Evolutionary conservation across 2,888 invertebrate species (phyloP).

Genomic region (Agrotis segetum): DNA sequence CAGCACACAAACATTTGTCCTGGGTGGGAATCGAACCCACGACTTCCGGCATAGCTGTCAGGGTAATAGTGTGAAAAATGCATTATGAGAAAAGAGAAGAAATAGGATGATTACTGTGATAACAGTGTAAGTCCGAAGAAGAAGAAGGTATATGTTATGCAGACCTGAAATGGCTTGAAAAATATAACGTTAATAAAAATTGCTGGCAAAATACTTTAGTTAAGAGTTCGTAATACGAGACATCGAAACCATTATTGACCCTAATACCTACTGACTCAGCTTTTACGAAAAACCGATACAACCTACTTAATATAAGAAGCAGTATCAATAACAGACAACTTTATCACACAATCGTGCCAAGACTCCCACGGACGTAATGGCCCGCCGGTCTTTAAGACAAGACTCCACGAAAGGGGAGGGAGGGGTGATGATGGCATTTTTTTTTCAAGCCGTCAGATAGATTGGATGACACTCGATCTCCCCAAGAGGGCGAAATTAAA

Average conservation of each 20-base stretch:
- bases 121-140: not conserved
- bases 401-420: conserved; percentile 66
- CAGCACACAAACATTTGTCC: no score
- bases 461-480: conserved; percentile 91
- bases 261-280: not conserved
- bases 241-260: not conserved
- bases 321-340: conserved; percentile 49
- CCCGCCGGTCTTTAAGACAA: conserved; percentile 76
- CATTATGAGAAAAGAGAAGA: not conserved
- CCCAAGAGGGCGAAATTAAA: conserved; percentile 90
- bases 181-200: not conserved
- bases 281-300: not conserved
- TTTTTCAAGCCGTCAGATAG: conserved; percentile 88
- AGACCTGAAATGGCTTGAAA: not conserved
- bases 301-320: conserved; percentile 6
- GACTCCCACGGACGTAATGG: conserved; percentile 84
- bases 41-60: no score
- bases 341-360: conserved; percentile 75
- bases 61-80: not conserved
- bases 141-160: not conserved
- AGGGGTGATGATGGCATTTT: conserved; percentile 75
- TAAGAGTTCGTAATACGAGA: not conserved
- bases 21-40: no score
- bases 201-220: not conserved
- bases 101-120: not conserved